Conservation (phyloP, 2,888 invertebrate genomes). For the Ryuthela nishihirai region DNA sequence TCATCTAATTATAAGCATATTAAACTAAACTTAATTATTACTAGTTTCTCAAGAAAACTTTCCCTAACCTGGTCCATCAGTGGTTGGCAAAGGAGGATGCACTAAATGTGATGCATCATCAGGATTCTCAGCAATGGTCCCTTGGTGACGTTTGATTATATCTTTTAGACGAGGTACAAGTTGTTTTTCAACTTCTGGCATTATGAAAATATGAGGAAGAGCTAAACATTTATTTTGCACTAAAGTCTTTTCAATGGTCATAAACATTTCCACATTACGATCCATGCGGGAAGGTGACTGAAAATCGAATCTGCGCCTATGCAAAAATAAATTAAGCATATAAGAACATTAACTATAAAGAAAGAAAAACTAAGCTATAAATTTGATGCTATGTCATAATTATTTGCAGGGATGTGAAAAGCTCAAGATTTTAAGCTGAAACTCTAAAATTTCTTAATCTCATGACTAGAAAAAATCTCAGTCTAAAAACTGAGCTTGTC, state of each 20-base stretch:
- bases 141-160: constrained; percentile 80
- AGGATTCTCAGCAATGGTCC: constrained; percentile 70
- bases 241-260: constrained; percentile 79
- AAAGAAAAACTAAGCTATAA: background rate
- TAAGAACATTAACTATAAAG: background rate
- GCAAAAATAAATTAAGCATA: background rate
- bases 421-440: no score
- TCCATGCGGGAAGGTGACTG: constrained; percentile 87
- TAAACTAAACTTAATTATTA: background rate
- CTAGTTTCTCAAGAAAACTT: background rate
- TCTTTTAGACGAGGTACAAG: constrained; percentile 70
- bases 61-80: constrained; percentile 44
- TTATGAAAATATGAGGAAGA: constrained; percentile 74
- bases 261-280: constrained; percentile 88
- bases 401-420: no score
- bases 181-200: constrained; percentile 71
- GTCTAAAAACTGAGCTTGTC: no score
- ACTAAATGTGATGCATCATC: constrained; percentile 90
- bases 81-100: constrained; percentile 61
- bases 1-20: constrained; percentile 57
- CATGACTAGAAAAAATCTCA: no score
- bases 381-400: background rate
- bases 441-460: no score
- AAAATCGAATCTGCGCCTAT: constrained; percentile 50
- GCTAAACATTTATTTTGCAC: constrained; percentile 74